These are phyloP conservation scores for Pimephales promelas DNA, from an alignment of 2,113 vertebrate species.

Conservation along the genomic window DNA sequence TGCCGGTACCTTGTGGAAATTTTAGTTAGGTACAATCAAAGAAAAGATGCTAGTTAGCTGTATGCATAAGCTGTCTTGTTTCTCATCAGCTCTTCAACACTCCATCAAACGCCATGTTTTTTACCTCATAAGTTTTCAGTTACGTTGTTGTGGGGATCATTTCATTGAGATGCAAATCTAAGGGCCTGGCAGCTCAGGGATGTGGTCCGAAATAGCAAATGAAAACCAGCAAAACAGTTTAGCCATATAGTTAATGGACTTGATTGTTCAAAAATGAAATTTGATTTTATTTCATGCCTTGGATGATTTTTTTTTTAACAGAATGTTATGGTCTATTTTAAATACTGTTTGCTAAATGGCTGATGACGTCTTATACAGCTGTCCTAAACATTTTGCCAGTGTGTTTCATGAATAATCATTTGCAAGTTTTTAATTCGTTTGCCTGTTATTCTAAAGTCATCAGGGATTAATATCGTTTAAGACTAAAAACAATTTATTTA, in stretches of 20 bases:
- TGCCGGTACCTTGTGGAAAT: neutral
- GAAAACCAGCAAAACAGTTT: neutral
- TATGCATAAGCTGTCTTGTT: neutral
- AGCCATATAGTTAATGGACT: constrained; percentile 7
- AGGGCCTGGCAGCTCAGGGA: constrained; percentile 73
- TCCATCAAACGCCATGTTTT: neutral
- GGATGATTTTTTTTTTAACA: constrained; percentile 12
- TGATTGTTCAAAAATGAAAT: neutral
- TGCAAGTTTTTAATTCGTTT: neutral
- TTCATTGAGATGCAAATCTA: constrained; percentile 35
- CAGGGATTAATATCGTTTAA: neutral
- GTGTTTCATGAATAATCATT: neutral
- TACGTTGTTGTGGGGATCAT: neutral
- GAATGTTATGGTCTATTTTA: constrained; percentile 18
- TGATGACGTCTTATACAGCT: neutral
- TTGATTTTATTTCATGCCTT: neutral
- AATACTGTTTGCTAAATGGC: neutral
- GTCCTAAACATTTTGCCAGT: neutral
- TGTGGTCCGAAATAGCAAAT: constrained; percentile 45
- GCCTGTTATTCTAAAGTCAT: neutral
- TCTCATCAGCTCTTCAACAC: neutral
- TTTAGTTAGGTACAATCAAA: constrained; percentile 1
- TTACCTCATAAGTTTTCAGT: neutral
- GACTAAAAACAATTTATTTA: constrained; percentile 4
- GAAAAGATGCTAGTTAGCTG: neutral